Conservation (phyloP, 2,113 vertebrate genomes). For the Mirounga angustirostris region DNA sequence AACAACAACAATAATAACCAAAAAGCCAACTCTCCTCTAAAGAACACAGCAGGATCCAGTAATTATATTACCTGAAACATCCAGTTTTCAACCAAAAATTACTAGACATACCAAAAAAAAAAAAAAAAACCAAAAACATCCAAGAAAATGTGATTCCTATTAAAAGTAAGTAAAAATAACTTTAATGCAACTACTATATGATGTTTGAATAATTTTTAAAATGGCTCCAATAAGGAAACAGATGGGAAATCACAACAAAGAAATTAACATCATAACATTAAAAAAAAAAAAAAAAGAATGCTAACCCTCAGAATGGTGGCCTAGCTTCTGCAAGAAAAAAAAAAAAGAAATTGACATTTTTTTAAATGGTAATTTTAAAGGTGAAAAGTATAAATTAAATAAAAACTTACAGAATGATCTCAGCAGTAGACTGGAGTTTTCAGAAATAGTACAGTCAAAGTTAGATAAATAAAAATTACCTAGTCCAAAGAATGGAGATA, state of each 20-base stretch:
- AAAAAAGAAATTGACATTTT: background rate
- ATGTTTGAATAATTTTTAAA: background rate
- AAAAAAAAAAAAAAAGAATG: no score
- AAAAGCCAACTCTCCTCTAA: background rate
- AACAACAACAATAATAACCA: background rate
- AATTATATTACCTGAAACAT: background rate
- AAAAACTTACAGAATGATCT: background rate
- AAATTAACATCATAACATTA: background rate
- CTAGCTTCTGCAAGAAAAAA: no score
- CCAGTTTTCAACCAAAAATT: background rate
- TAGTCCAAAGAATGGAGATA: background rate
- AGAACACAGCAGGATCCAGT: background rate
- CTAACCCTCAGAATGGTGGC: no score
- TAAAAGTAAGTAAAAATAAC: background rate
- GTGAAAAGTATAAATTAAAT: background rate
- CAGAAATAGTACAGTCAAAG: background rate
- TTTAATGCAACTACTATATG: background rate
- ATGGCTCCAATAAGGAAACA: background rate
- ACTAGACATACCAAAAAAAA: background rate
- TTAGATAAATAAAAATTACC: background rate
- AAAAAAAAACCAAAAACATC: no score
- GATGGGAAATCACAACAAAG: background rate
- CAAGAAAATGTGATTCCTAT: background rate
- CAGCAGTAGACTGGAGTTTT: background rate
- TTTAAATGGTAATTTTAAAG: background rate